These are phyloP conservation scores for Ondatra zibethicus DNA, from an alignment of 2,113 vertebrate species.

Conservation along the genomic window DNA sequence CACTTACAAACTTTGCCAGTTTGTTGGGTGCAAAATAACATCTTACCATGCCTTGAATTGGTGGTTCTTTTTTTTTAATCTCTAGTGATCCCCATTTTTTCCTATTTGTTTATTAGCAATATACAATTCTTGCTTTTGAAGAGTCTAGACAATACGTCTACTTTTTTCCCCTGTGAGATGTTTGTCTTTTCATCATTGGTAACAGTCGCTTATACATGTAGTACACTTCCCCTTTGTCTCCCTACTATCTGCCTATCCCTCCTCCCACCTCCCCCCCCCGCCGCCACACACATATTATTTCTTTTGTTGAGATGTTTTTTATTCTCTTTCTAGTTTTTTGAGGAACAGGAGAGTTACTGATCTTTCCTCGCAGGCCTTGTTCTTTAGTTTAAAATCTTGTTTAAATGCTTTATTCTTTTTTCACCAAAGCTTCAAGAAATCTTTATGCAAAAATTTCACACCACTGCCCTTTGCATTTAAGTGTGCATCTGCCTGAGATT, in stretches of 20 bases:
- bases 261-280: accelerated
- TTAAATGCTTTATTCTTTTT: neutral
- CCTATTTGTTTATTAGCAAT: neutral
- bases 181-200: neutral
- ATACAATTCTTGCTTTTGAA: neutral
- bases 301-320: neutral
- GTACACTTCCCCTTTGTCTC: neutral
- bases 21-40: neutral
- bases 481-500: neutral
- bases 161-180: neutral
- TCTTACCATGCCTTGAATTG: neutral
- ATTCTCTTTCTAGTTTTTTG: neutral
- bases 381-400: constrained; percentile 21
- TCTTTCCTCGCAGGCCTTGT: neutral
- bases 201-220: neutral
- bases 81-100: neutral
- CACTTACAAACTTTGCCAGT: neutral
- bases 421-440: neutral
- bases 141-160: neutral
- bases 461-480: neutral
- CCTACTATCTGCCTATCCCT: neutral
- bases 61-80: neutral
- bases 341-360: neutral
- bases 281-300: neutral
- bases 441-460: neutral